Evolutionary conservation across 2,797 vertebrate species (phyloP).

Genomic region (Brotogeris chrysoptera): DNA sequence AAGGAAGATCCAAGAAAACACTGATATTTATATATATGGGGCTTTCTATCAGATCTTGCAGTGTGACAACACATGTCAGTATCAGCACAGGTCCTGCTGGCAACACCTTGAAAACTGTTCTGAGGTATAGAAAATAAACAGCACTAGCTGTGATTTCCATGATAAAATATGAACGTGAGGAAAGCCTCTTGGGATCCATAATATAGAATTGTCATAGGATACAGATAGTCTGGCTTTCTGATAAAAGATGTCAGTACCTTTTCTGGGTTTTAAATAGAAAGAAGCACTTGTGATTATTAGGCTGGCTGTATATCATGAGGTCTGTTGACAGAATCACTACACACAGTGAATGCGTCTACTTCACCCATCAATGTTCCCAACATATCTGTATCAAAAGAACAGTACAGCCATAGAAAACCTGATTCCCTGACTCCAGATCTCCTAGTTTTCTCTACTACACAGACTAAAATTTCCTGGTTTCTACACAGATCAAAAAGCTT

Average conservation of each 20-base stretch:
- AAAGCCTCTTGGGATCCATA: constrained; percentile 87
- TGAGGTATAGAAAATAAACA: constrained; percentile 76
- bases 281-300: constrained; percentile 87
- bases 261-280: constrained; percentile 78
- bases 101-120: constrained; percentile 83
- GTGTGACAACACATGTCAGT: constrained; percentile 89
- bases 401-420: background rate
- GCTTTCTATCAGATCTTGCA: constrained; percentile 82
- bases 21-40: constrained; percentile 76
- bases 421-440: background rate
- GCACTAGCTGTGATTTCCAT: constrained; percentile 70
- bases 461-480: background rate
- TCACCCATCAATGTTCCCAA: constrained; percentile 37
- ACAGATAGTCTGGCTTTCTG: constrained; percentile 84
- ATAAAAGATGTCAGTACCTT: constrained; percentile 86
- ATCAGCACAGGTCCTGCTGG: constrained; percentile 84
- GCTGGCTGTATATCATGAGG: constrained; percentile 70
- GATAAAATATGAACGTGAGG: constrained; percentile 76
- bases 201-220: constrained; percentile 83
- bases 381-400: constrained; percentile 53
- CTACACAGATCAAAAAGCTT: constrained; percentile 36
- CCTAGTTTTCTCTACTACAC: background rate
- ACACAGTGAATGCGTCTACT: constrained; percentile 4
- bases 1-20: constrained; percentile 69
- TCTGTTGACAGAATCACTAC: constrained; percentile 77